phyloP scores from a whole-genome alignment of 2,888 invertebrate genomes.

The Drosophila flavopinicola region DNA sequence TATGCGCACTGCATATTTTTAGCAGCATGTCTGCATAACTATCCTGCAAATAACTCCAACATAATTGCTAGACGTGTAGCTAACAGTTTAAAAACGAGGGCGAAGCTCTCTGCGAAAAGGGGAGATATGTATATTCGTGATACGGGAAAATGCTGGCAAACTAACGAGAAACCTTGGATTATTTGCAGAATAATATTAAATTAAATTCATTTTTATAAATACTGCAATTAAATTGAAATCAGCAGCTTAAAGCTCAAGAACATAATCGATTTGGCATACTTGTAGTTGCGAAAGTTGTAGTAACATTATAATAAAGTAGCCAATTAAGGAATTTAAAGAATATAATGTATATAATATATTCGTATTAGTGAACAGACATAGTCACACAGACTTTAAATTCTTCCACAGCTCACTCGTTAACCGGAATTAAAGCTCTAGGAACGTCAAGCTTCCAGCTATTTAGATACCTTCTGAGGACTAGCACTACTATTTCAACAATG shows the following conservation, averaged over 20 bases:
- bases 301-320: too few relatives aligned
- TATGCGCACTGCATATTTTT: slow-evolving; percentile 38
- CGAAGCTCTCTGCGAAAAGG: background rate
- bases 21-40: slow-evolving; percentile 17
- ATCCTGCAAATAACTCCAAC: slow-evolving; percentile 10
- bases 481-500: too few relatives aligned
- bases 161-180: background rate
- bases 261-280: too few relatives aligned
- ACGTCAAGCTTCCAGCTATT: background rate
- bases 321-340: too few relatives aligned
- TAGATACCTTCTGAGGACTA: background rate
- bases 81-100: background rate
- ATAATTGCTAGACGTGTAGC: slow-evolving; percentile 34
- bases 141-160: background rate
- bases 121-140: too few relatives aligned
- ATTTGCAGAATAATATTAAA: background rate
- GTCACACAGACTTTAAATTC: too few relatives aligned
- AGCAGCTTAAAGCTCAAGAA: too few relatives aligned
- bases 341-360: too few relatives aligned
- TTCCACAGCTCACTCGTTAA: too few relatives aligned
- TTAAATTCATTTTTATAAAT: background rate
- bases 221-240: too few relatives aligned
- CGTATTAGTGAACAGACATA: too few relatives aligned
- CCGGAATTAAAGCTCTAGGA: background rate
- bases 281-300: too few relatives aligned